Evolutionary conservation across 2,888 invertebrate species (phyloP), one percentile per base, ranked within the genome.

Genomic region (Dryobotodes eremita): DNA sequence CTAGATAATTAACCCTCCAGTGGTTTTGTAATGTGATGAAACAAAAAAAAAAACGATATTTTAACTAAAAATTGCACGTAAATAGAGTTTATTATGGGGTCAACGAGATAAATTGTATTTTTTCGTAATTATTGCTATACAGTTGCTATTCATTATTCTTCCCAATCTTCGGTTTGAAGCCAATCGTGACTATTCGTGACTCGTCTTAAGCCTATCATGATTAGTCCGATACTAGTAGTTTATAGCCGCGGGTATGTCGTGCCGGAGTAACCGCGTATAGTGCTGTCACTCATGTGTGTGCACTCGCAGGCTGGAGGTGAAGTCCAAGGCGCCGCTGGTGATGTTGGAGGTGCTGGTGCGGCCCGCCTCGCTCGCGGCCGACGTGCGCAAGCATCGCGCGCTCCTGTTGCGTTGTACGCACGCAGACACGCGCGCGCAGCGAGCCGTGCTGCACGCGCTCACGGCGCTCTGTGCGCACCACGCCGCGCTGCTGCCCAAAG

Each of bases 261-360:
- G 46, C 46, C 10, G 46, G 10, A 46, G 46, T 46, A 46, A 10
- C 46, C 46, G 42, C 42, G 46, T 46, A 6, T 46, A 4, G 61
- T 31, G 17, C 26, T 31, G 61, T 1, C 4, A 11, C 11, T 46
- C 46, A 36, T 17, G 1, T 23, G 2, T 13, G 7, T 23, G 23
- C 15, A 1, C 3, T 3, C 5, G 26, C 50, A 69, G 97, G 83
- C 97, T 99, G 93, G 99, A 99, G 92, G 98, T 99, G 92, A 99
- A 98, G 93, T 98, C 98, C 80, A 99, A 99, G 94, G 99, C 99
- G 62, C 98, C 99, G 42, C 97, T 99, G 89, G 98, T 99, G 87
- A 97, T 99, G 88, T 99, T 99, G 91, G 99, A 99, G 96, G 97
- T 99, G 91, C 97, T 99, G 78, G 98, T 98, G 92, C 98, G 98